Percentiles rank a stretch among this genome's conserved stretches.
phyloP scores from a whole-genome alignment of 2,797 vertebrate genomes.

The Sciurus vulgaris region DNA sequence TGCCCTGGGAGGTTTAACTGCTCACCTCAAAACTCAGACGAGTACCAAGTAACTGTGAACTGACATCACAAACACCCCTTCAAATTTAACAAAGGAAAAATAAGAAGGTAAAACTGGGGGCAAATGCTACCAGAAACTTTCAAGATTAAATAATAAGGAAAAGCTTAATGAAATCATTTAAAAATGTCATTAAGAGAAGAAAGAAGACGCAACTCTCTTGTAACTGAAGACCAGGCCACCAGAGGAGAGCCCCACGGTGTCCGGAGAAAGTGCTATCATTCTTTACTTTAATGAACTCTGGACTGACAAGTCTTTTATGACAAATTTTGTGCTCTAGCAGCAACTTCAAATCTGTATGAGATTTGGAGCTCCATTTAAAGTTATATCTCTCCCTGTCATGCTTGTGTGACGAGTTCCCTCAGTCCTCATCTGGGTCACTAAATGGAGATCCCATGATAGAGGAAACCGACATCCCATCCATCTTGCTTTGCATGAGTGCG shows the following conservation, averaged over 20 bases:
- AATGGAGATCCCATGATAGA: constrained; percentile 92
- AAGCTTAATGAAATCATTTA: constrained; percentile 80
- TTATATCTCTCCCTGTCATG: constrained; percentile 80
- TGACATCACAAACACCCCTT: constrained; percentile 87
- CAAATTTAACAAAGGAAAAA: constrained; percentile 85
- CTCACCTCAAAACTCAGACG: constrained; percentile 84
- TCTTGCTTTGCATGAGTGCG: constrained; percentile 91
- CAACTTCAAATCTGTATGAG: constrained; percentile 84
- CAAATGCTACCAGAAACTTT: constrained; percentile 74
- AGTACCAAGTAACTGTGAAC: constrained; percentile 84
- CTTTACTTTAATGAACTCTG: constrained; percentile 89
- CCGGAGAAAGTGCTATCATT: constrained; percentile 86
- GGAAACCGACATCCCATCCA: constrained; percentile 93
- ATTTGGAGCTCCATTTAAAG: constrained; percentile 86
- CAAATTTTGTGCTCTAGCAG: constrained; percentile 86
- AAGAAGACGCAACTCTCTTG: constrained; percentile 45
- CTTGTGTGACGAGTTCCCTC: constrained; percentile 88
- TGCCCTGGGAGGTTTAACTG: constrained; percentile 86
- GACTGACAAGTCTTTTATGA: constrained; percentile 88
- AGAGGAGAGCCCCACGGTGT: constrained; percentile 75
- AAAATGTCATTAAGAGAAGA: constrained; percentile 29
- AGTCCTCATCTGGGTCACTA: constrained; percentile 90
- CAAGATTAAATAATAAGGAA: constrained; percentile 76
- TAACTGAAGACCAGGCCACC: constrained; percentile 65
- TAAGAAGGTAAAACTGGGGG: constrained; percentile 79